A percentile compares a stretch with the other conserved stretches of the same genome.
phyloP scores from a whole-genome alignment of 2,888 invertebrate genomes.

The Nymphalis urticae region DNA sequence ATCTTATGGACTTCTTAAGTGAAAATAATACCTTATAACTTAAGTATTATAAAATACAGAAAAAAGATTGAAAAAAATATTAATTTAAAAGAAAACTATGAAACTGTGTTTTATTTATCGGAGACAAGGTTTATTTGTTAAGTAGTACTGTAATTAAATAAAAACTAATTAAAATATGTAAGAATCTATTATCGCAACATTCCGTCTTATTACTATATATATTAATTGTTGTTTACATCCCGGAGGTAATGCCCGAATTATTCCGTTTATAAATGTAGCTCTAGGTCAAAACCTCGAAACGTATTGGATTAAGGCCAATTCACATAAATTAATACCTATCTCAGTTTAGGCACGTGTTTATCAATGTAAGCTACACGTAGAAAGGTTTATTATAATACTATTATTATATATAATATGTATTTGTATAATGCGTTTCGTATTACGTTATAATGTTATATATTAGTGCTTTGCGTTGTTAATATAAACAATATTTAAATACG shows the following conservation, averaged over 20 bases:
- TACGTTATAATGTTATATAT: too few species aligned
- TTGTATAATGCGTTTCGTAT: background rate
- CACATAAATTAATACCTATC: constrained; percentile 33
- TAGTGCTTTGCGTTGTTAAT: too few species aligned
- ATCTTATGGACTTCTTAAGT: too few species aligned
- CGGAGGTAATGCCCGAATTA: constrained; percentile 31
- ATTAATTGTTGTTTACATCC: constrained; percentile 3
- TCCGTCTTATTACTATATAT: background rate
- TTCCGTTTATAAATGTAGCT: constrained; percentile 53
- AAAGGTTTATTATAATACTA: constrained; percentile 6
- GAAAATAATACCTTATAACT: too few species aligned
- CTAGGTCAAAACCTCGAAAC: constrained; percentile 66
- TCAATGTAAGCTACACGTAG: constrained; percentile 7
- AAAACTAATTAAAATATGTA: too few species aligned
- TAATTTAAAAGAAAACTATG: too few species aligned
- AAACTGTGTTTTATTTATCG: too few species aligned
- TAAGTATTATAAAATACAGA: too few species aligned
- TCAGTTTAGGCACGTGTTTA: constrained; percentile 14
- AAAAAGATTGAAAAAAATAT: too few species aligned
- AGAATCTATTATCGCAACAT: background rate
- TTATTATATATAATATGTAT: background rate
- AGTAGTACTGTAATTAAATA: too few species aligned
- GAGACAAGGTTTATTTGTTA: too few species aligned
- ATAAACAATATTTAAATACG: too few species aligned
- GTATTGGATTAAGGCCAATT: constrained; percentile 59